Base-by-base conservation (phyloP, 2,888 invertebrate species). In the Erannis defoliaria region DNA sequence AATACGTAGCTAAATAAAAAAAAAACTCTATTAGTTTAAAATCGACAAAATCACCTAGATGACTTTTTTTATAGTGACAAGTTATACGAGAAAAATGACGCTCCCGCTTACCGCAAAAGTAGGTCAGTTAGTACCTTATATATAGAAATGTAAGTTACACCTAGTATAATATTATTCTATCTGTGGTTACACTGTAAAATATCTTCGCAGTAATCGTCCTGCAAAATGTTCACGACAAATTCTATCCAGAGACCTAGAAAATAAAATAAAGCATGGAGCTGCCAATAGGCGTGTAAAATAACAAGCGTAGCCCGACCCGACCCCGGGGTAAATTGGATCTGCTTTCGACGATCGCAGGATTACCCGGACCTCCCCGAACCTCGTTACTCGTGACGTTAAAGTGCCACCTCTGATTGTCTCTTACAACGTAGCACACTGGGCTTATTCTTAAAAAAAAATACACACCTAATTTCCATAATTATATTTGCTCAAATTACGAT, bases 381-480 rank as follows among this genome's bases (percentile, higher is more conserved):
- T 76, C 76, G 79, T 82, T 81, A 80, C 53, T 64, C 67, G 70
- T 64, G 56, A 75, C 77, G 78, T 75, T 73, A 75, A 77, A 80
- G 70, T 64, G 76, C 76, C 77, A 76, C 71, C 72, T 81, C 78
- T 82, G 81, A 83, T 82, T 82, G 81, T 79, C 75, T 78, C 76
- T 73, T 72, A 70, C 72, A 78, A 76, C 76, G 69, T 75, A 74
- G 63, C 76, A 75, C 69, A 45, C 72, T 72, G 73, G 62, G 67
- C 2, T 18, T 40, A 51, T 62, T 37, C 38, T 9, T 0, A 9
- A 10, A 19, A 16, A 38, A 8, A 42, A 51, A 19, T 6, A 6
- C 14, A 16, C 14, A 35, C 14, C 5, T 6, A 14, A 14, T 35
- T 14, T 14, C 2, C 5, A 35, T 6, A 35, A n/a, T 6, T 4